Conservation (phyloP, 2,888 invertebrate species). For the Poecilobothrus nobilitatus region DNA sequence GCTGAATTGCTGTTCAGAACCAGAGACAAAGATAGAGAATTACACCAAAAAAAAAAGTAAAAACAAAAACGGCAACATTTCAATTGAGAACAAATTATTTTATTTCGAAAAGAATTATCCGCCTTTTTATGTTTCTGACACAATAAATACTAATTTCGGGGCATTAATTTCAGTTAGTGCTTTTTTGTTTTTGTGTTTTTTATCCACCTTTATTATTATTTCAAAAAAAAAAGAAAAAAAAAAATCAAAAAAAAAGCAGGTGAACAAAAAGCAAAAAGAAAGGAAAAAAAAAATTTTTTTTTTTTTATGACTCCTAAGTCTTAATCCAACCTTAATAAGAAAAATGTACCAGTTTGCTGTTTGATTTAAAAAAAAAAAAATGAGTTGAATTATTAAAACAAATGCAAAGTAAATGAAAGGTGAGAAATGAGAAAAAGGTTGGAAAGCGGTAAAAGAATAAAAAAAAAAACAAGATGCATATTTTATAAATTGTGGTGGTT, state of each 20-base stretch:
- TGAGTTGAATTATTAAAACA: no score
- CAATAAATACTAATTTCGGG: slow-evolving; percentile 1
- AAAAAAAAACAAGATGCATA: no score
- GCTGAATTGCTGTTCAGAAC: no score
- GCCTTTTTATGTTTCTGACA: slow-evolving; percentile 4
- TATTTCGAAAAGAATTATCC: background rate
- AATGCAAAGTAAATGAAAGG: no score
- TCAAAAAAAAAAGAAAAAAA: background rate
- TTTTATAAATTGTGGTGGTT: no score
- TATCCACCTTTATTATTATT: background rate
- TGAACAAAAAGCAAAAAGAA: background rate
- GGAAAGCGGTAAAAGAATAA: no score
- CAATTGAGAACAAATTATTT: background rate
- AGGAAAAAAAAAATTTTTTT: background rate
- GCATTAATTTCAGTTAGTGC: background rate
- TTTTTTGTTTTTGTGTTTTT: background rate
- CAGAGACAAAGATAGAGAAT: no score
- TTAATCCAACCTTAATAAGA: background rate
- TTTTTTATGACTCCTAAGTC: background rate
- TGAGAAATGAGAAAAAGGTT: no score
- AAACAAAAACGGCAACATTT: background rate
- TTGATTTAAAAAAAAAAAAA: no score
- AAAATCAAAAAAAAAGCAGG: background rate
- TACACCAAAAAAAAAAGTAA: no score
- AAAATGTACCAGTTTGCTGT: no score